These are phyloP conservation scores for Callipepla squamata DNA, from an alignment of 2,113 vertebrate genomes.

Conservation along the genomic window DNA sequence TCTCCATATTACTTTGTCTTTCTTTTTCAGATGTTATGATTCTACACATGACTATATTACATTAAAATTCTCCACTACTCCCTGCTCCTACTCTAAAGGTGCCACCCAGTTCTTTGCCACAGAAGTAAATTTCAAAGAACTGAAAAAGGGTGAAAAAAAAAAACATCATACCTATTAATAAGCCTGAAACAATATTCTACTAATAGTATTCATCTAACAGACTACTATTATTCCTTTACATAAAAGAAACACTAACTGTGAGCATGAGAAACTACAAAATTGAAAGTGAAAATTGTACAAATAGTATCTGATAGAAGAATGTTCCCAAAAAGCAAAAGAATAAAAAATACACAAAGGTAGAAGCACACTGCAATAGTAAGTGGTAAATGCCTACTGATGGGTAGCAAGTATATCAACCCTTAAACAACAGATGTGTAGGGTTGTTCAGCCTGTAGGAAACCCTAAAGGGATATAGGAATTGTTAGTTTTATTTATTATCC, in stretches of 20 bases:
- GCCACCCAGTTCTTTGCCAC: background rate
- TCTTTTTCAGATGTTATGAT: background rate
- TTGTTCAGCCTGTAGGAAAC: background rate
- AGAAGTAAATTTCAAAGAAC: constrained; percentile 53
- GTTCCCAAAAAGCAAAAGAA: background rate
- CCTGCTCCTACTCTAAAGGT: background rate
- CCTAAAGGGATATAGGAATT: background rate
- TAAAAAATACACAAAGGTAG: background rate
- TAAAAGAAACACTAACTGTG: constrained; percentile 35
- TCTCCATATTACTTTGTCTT: background rate
- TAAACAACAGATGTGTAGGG: background rate
- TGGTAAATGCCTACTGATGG: background rate
- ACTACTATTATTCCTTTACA: constrained; percentile 45
- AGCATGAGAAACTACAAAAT: constrained; percentile 3
- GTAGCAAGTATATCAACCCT: background rate
- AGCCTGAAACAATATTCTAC: constrained; percentile 44
- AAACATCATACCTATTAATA: constrained; percentile 52
- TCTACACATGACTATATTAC: background rate
- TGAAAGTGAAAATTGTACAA: constrained; percentile 45
- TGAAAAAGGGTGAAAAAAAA: constrained; percentile 34
- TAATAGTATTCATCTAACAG: constrained; percentile 32
- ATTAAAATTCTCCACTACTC: background rate
- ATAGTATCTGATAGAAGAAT: constrained; percentile 3
- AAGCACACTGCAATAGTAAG: background rate
- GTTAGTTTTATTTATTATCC: background rate